Evolutionary conservation across 2,113 vertebrate genomes (phyloP), one percentile per base, ranked within the genome.

Genomic region (Leptodactylus fuscus): DNA sequence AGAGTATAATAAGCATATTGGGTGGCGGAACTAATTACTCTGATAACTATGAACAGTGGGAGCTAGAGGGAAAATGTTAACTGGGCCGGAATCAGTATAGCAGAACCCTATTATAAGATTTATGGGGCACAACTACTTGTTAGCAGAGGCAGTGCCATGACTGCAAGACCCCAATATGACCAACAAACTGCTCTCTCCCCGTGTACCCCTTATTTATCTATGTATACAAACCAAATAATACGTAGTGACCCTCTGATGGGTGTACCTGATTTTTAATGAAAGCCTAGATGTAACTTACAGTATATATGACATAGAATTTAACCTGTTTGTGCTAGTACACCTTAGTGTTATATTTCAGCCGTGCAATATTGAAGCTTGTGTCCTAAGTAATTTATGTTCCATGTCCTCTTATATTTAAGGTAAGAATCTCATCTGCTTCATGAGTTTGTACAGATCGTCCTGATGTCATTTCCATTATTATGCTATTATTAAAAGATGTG

Each of bases 371-470:
- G 53, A 89, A 93, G 90, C 89, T 88, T 91, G 85, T 92, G 85
- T 92, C 89, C 88, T 89, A 91, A 90, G 89, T 88, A 90, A 93
- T 90, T 89, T 88, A 80, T 88, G 87, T 89, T 88, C 93, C 93
- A 93, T 92, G 92, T 92, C 87, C 88, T 92, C 89, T 82, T 94
- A 91, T 94, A 94, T 93, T 90, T 92, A 91, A 91, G 92, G 90
- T 91, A 86, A 93, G 93, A 93, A 89, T 95, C 95, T 93, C 94
- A 91, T 96, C 94, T 92, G 94, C 91, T 94, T 93, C 93, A 92
- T 94, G 94, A 96, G 95, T 96, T 93, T 96, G 93, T 95, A 94
- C 95, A 96, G 94, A 94, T 95, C 93, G 92, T 94, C 93, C 92
- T 88, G 90, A 92, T 92, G 93, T 94, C 92, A 92, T 95, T 94